Evolutionary conservation across 2,113 vertebrate genomes (phyloP).

Genomic region (Scomber japonicus): DNA sequence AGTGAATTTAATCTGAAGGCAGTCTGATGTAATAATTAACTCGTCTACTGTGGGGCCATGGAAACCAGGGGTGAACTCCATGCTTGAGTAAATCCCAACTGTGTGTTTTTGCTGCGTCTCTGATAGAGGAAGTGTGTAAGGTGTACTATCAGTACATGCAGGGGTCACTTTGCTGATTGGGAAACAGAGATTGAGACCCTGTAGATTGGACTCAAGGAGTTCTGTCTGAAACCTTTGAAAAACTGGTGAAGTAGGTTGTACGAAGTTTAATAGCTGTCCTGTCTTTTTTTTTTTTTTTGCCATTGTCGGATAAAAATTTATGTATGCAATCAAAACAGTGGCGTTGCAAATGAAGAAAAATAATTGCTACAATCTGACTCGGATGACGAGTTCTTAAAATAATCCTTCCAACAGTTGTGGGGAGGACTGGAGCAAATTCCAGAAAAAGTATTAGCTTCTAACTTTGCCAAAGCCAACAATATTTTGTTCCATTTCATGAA

Average conservation of each 20-base stretch:
- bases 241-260: background rate
- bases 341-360: too few species aligned
- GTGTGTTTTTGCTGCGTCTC: conserved; percentile 62
- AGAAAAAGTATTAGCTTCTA: background rate
- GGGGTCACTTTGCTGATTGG: conserved; percentile 78
- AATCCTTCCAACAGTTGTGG: background rate
- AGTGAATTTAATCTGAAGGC: conserved; percentile 35
- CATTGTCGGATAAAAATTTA: background rate
- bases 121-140: conserved; percentile 60
- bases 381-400: background rate
- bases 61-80: conserved; percentile 68
- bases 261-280: background rate
- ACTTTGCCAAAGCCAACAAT: too few species aligned
- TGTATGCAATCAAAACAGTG: too few species aligned
- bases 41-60: conserved; percentile 45
- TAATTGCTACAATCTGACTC: conserved; percentile 1
- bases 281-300: background rate
- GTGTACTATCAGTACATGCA: conserved; percentile 41
- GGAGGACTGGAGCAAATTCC: background rate
- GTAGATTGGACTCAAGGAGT: background rate
- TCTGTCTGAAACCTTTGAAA: conserved; percentile 2
- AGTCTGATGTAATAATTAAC: conserved; percentile 81
- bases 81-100: conserved; percentile 58
- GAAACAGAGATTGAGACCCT: conserved; percentile 53
- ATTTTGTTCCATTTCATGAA: background rate